A percentile compares a stretch with the other conserved stretches of the same genome.
These are phyloP conservation scores for Schrankia costaestrigalis DNA, from an alignment of 2,888 invertebrate species.

Conservation along the genomic window DNA sequence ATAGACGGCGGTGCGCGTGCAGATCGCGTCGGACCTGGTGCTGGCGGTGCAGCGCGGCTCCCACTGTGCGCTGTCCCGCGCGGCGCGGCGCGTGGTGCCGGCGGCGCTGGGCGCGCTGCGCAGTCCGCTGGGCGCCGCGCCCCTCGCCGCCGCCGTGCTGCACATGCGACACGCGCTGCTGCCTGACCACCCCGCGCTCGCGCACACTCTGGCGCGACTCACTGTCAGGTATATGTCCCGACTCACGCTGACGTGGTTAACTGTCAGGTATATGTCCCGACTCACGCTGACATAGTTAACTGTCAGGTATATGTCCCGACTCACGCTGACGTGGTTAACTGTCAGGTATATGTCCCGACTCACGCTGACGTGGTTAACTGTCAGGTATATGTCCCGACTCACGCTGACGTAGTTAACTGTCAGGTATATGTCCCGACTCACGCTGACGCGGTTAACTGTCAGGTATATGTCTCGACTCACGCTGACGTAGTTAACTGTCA, in stretches of 20 bases:
- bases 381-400: too few species aligned
- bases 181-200: slow-evolving; percentile 65
- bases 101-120: slow-evolving; percentile 83
- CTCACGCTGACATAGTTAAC: too few species aligned
- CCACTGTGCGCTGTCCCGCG: slow-evolving; percentile 52
- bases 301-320: too few species aligned
- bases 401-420: too few species aligned
- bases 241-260: neutral
- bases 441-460: too few species aligned
- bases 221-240: slow-evolving; percentile 82
- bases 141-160: slow-evolving; percentile 69
- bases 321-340: too few species aligned
- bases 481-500: too few species aligned
- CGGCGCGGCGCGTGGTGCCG: slow-evolving; percentile 46
- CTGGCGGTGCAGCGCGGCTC: slow-evolving; percentile 73
- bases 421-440: too few species aligned
- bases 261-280: neutral
- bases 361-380: too few species aligned
- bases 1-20: too few species aligned
- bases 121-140: slow-evolving; percentile 89
- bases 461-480: too few species aligned
- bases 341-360: too few species aligned
- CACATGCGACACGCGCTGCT: slow-evolving; percentile 75
- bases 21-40: slow-evolving; percentile 64
- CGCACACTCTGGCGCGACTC: slow-evolving; percentile 84